phyloP scores from a whole-genome alignment of 2,888 invertebrate species.

The Spisula solida region DNA sequence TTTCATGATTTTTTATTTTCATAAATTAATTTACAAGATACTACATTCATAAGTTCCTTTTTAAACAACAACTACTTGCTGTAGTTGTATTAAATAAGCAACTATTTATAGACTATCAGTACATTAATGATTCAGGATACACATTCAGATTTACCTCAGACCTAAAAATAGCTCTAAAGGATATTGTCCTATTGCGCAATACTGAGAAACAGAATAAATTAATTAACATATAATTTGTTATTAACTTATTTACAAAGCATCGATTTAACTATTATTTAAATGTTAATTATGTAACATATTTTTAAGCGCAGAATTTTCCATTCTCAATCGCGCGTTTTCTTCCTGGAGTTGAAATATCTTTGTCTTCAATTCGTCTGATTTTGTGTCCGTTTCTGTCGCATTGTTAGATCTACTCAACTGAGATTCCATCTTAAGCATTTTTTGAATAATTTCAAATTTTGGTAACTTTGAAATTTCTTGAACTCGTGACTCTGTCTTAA shows the following conservation, averaged over 20 bases:
- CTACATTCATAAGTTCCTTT: too few species aligned
- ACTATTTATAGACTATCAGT: not conserved
- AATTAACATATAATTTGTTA: too few species aligned
- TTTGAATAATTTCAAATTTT: slow-evolving; percentile 34
- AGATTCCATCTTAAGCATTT: slow-evolving; percentile 39
- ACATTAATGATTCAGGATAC: too few species aligned
- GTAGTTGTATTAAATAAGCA: not conserved
- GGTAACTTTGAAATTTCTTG: slow-evolving; percentile 36
- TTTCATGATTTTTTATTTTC: not conserved
- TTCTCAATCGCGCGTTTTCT: slow-evolving; percentile 66
- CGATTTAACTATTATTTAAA: not conserved
- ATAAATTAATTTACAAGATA: not conserved
- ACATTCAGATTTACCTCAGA: too few species aligned
- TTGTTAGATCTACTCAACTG: slow-evolving; percentile 2
- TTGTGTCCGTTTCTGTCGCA: not conserved
- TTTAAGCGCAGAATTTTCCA: slow-evolving; percentile 67
- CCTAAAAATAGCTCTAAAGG: too few species aligned
- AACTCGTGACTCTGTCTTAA: not conserved
- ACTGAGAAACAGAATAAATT: not conserved
- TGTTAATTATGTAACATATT: slow-evolving; percentile 19
- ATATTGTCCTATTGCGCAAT: not conserved
- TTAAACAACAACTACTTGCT: too few species aligned
- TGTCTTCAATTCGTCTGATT: not conserved
- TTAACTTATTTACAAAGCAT: not conserved
- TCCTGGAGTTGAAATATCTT: slow-evolving; percentile 48